Evolutionary conservation across 2,888 invertebrate species (phyloP).

Genomic region (Diarsia dahlii): DNA sequence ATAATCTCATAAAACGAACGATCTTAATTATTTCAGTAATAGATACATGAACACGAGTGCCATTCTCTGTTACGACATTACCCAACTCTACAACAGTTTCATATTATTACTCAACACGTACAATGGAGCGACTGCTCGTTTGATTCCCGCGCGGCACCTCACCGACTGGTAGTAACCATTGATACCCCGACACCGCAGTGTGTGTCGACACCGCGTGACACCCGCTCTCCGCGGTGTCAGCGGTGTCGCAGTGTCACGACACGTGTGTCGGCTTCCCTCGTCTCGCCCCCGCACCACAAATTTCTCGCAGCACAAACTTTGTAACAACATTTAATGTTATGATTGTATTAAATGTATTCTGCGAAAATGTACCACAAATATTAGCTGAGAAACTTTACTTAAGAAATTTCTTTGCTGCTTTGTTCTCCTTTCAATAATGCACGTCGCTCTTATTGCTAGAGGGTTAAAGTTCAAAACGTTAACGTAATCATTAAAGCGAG

Average conservation of each 20-base stretch:
- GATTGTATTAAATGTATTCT: constrained; percentile 84
- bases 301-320: constrained; percentile 70
- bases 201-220: constrained; percentile 29
- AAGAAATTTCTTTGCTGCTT: constrained; percentile 70
- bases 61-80: constrained; percentile 8
- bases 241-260: constrained; percentile 32
- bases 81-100: constrained; percentile 18
- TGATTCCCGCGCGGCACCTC: constrained; percentile 26
- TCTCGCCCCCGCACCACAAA: constrained; percentile 50
- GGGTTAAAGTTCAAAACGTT: constrained; percentile 64
- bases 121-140: constrained; percentile 8
- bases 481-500: constrained; percentile 42
- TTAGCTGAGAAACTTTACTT: constrained; percentile 82
- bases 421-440: constrained; percentile 34
- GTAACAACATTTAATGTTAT: constrained; percentile 82
- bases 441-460: constrained; percentile 60
- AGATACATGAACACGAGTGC: not conserved
- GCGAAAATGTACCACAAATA: constrained; percentile 83
- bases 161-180: constrained; percentile 9
- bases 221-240: constrained; percentile 19
- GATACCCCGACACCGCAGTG: constrained; percentile 34
- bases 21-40: constrained; percentile 7
- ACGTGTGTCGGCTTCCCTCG: constrained; percentile 48
- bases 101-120: constrained; percentile 12
- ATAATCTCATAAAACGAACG: constrained; percentile 12